Base-by-base conservation (phyloP, 2,113 vertebrate species). In the Oreochromis spilurus region DNA sequence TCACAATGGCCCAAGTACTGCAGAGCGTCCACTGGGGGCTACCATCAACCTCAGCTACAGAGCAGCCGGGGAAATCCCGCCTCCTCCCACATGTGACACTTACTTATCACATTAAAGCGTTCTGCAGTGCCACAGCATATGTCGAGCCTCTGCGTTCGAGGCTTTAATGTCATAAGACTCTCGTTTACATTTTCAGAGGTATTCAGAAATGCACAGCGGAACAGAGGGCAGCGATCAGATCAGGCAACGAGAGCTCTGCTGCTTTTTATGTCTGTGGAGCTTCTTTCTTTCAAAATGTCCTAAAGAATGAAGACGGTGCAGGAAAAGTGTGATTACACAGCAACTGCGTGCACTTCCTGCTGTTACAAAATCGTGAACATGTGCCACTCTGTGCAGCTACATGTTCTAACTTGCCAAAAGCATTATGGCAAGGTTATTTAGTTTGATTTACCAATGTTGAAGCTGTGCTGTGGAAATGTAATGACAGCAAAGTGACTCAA, bases 101-200 rank as follows among this genome's bases (percentile, higher is more conserved):
- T 86, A 90, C 89, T 90, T 91, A 91, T 93, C 91, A 80, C 85
- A 79, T 94, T 93, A 90, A 93, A 91, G 88, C 10, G 75, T 91
- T 34, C 91, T 45, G 65, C 87, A 82, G 92, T 86, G 92, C 92
- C 88, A 81, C 91, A 94, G 94, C 94, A 95, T 94, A 94, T 96
- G 94, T 92, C 54, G 84, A 82, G 84, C 67, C 79, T 82, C 88
- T 72, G 80, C 16, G 83, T 89, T 83, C 14, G 31, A 87, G 75
- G 57, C 90, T 84, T 90, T 92, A 91, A 88, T 91, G 92, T 94
- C 92, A 91, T 84, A 88, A 85, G 88, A 81, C 72, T 60, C 85
- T 84, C 91, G 90, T 92, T 91, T 92, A 84, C 88, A 87, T 91
- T 90, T 93, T 89, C 83, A 86, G 70, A 87, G 87, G 85, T 86